phyloP scores from a whole-genome alignment of 2,113 vertebrate species.

The Caloenas nicobarica region DNA sequence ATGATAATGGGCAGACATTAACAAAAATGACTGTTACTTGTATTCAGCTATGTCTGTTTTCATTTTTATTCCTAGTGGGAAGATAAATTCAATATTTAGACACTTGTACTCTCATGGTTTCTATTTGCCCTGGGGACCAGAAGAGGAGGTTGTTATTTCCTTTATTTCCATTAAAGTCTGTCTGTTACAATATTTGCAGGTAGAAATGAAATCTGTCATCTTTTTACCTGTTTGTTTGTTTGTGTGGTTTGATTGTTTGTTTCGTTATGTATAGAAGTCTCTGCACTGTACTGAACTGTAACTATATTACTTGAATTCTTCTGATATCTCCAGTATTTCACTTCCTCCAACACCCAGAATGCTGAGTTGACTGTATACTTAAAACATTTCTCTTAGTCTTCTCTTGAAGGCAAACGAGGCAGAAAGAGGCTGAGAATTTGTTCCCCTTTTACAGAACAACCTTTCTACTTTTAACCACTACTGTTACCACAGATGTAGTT shows the following conservation, averaged over 20 bases:
- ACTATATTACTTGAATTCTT: not conserved
- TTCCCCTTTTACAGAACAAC: not conserved
- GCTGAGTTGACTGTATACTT: not conserved
- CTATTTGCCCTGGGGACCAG: not conserved
- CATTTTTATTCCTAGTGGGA: not conserved
- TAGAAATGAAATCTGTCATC: not conserved
- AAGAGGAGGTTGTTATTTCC: not conserved
- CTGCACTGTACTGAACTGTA: not conserved
- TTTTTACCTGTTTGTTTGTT: not conserved
- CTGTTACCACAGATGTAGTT: not conserved
- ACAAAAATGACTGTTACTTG: not conserved
- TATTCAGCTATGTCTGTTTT: not conserved
- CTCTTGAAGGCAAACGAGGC: not conserved
- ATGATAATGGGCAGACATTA: not conserved
- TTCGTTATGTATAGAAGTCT: not conserved
- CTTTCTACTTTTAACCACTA: not conserved
- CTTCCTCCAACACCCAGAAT: not conserved
- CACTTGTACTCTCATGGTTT: not conserved
- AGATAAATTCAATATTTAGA: not conserved
- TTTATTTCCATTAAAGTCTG: not conserved
- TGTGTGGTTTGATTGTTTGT: not conserved
- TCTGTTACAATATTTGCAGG: constrained; percentile 17
- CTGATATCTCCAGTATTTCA: not conserved
- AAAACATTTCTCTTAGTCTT: not conserved
- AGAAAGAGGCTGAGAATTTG: not conserved